Evolutionary conservation across 2,888 invertebrate genomes (phyloP), one percentile per base, ranked within the genome.

Genomic region (Micropterix aruncella): DNA sequence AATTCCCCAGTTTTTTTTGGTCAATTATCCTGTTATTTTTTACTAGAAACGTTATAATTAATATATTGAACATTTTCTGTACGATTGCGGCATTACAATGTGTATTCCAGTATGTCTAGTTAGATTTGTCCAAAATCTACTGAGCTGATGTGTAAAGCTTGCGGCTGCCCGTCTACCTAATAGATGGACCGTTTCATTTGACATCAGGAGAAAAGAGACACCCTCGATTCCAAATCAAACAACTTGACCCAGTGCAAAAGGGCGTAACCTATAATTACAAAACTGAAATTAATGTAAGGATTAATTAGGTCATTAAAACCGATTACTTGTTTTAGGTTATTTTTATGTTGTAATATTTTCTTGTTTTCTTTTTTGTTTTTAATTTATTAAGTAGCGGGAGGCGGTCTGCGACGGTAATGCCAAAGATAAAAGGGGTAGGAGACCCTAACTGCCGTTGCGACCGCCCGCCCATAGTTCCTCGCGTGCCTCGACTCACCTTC

Each of bases 391-490:
- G 27, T 12, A 12, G 40, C 42, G 46, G 41, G 42, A 37, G 48
- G 40, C 18, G 41, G 40, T 44, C 38, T 41, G 46, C 45, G 43
- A 44, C 45, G 45, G 46, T 42, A 42, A 51, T 49, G 47, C 51
- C 49, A 51, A 51, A 51, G 51, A 51, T 49, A 48, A 45, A 43
- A 14, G 46, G 51, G 51, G 41, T 43, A 42, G 51, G 49, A 38
- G 51, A 49, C 51, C 48, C 51, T 43, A 40, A 41, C 41, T 44
- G 44, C 41, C 41, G 40, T 37, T 19, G 19, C 40, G 36, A 27
- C 14, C 15, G 37, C 42, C 18, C 44, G 39, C 39, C 40, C 15
- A 40, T 18, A 37, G 42, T 44, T 37, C 40, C 38, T 45, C 38
- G 18, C 37, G 14, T 19, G 40, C 43, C 37, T 27, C 43, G 41